Base-by-base conservation (phyloP, 2,888 invertebrate species). In the Patella caerulea region DNA sequence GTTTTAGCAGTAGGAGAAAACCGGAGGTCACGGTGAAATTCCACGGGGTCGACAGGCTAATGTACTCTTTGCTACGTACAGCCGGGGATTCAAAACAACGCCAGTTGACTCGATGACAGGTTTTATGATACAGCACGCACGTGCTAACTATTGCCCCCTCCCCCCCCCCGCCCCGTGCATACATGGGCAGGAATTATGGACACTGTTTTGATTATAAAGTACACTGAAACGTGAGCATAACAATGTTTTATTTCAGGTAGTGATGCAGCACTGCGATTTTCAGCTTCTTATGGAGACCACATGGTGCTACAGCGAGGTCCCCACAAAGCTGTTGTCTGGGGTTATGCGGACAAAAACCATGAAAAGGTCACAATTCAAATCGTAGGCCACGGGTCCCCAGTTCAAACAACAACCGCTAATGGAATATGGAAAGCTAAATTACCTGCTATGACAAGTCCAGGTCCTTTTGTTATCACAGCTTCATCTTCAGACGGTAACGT, bases 301-400 rank as follows among this genome's bases (percentile, higher is more conserved):
- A 84, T 85, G 85, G 84, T 85, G 12, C 71, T 85, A 29, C 85
- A 85, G 74, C 69, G 80, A 19, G 83, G 81, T 12, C 85, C 86
- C 14, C 72, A 76, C n/a, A 79, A 74, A n/a, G 84, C 85, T 14
- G 78, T 83, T 7, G 55, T 86, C 24, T 83, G 83, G 83, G 86
- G 86, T 53, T 82, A 78, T 69, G 81, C 83, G 45, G 75, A 76
- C 55, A 77, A 69, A 55, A 72, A 78, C n/a, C 78, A 79, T 17
- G 80, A 79, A 71, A 74, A 73, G 2, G 79, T 84, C 69, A 81
- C 71, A 1, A 77, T 78, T 2, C 19, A 71, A 4, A 65, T 79
- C 54, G 24, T 55, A 15, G 77, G 76, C n/a, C 71, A 76, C 19
- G 73, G 72, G 15, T 55, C 55, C 1, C 72, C 71, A 1, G 79